These are phyloP conservation scores for Drosophila navojoa DNA, from an alignment of 1,140 invertebrate species.

Conservation along the genomic window DNA sequence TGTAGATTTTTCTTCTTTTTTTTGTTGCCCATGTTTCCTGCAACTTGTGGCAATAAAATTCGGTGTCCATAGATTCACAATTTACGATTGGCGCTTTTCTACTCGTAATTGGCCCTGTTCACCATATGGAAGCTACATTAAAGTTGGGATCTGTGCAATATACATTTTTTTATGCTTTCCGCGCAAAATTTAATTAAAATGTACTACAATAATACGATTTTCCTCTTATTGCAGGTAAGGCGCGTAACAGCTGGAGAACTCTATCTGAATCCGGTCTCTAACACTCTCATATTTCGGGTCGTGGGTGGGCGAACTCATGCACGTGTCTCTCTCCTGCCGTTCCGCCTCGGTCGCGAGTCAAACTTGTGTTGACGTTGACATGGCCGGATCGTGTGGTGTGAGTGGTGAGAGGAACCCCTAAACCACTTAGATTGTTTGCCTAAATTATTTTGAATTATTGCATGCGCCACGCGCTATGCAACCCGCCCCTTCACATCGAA, in stretches of 20 bases:
- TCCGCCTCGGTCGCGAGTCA: constrained; percentile 5
- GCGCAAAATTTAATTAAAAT: constrained; percentile 66
- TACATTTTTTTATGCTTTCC: constrained; percentile 46
- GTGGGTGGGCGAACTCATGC: constrained; percentile 27
- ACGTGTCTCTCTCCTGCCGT: constrained; percentile 39
- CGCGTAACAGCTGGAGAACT: constrained; percentile 28
- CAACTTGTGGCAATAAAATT: constrained; percentile 57
- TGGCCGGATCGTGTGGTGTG: constrained; percentile 10
- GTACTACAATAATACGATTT: constrained; percentile 8
- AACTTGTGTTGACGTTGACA: constrained; percentile 23
- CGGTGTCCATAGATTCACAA: constrained; percentile 50
- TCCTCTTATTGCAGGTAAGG: constrained; percentile 62
- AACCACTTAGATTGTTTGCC: constrained; percentile 68
- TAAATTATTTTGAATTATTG: constrained; percentile 71
- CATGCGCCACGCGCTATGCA: constrained; percentile 30
- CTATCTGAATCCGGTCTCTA: constrained; percentile 9
- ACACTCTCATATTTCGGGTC: constrained; percentile 22
- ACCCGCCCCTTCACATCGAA: not conserved
- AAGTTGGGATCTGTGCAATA: constrained; percentile 33
- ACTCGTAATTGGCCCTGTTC: constrained; percentile 58
- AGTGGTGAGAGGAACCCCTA: constrained; percentile 18
- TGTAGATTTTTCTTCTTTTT: too few species aligned
- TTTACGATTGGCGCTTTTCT: constrained; percentile 63
- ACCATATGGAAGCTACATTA: constrained; percentile 61
- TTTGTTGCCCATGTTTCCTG: constrained; percentile 49